Base-by-base conservation (phyloP, 2,888 invertebrate species). In the Suillia variegata region DNA sequence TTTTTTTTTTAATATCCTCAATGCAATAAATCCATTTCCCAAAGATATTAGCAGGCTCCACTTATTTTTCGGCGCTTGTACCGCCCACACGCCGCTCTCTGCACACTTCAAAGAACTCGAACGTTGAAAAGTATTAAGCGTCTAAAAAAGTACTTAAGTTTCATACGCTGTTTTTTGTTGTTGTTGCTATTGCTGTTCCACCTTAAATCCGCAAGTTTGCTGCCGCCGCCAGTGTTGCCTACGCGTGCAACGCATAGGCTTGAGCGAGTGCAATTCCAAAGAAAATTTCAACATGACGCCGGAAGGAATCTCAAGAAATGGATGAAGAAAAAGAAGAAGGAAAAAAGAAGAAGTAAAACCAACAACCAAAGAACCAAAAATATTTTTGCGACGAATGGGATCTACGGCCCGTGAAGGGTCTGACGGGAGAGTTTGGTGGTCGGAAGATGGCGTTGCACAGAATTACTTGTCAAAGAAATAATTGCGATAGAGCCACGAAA, bases 281-380 rank as follows among this genome's bases (percentile, higher is more conserved):
- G 38, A 48, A 38, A 56, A 47, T 56, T 55, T 33, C 51, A 20
- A 59, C 52, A 26, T 56, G 22, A 48, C 52, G 56, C 52, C 59
- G 56, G 38, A 59, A 56, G 59, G 48, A 56, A 56, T 52, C 55
- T 52, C 15, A 31, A 51, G 51, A 15, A 52, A 34, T 13, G 22
- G 42, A 22, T n/a, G 17, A 24, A 51, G 38, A 54, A 31, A 12
- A 17, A 17, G 20, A 56, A 17, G 20, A 2, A 18, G 20, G 12
- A 47, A 18, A 47, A 18, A 18, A 47, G 33, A 8, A 31, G 15
- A 22, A 15, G 51, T 51, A 33, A 13, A 21, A 33, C 18, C 2
- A 52, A 45, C 24, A 45, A 38, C 51, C 54, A 54, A 54, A 20
- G 53, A 53, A 53, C 58, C 38, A 34, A 58, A 58, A 50, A 59